A percentile compares a stretch with the other conserved stretches of the same genome.
These are phyloP conservation scores for Drosophila sturtevanti DNA, from an alignment of 1,140 invertebrate species.

Conservation along the genomic window DNA sequence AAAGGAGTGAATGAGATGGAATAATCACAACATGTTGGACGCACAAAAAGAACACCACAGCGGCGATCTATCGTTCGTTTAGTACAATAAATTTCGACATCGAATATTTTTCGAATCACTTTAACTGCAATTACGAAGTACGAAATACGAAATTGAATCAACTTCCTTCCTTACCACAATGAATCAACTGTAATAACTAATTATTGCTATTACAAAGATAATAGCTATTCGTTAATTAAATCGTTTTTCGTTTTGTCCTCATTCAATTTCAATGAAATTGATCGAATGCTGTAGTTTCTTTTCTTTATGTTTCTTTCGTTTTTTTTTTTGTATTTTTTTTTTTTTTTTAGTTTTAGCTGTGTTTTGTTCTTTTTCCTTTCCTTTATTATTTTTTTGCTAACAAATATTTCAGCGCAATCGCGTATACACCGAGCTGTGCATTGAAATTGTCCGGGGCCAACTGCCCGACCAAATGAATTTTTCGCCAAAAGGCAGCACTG, in stretches of 20 bases:
- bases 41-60: slow-evolving; percentile 4
- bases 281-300: slow-evolving; percentile 27
- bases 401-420: slow-evolving; percentile 53
- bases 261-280: slow-evolving; percentile 53
- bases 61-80: slow-evolving; percentile 4
- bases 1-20: slow-evolving; percentile 1
- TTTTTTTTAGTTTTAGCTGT: not conserved
- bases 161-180: slow-evolving; percentile 41
- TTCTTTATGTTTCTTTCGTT: slow-evolving; percentile 11
- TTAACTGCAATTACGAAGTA: slow-evolving; percentile 64
- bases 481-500: slow-evolving; percentile 35
- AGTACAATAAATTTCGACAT: slow-evolving; percentile 26
- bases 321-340: slow-evolving; percentile 5
- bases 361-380: slow-evolving; percentile 1
- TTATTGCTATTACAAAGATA: slow-evolving; percentile 8
- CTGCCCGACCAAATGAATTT: slow-evolving; percentile 62
- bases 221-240: slow-evolving; percentile 48
- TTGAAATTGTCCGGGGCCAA: slow-evolving; percentile 77
- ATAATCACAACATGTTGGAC: slow-evolving; percentile 14
- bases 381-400: slow-evolving; percentile 15
- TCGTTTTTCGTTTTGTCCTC: slow-evolving; percentile 35
- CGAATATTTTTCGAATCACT: slow-evolving; percentile 16
- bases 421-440: slow-evolving; percentile 67
- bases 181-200: slow-evolving; percentile 14
- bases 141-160: slow-evolving; percentile 57